These are phyloP conservation scores for Chitala chitala DNA, from an alignment of 2,113 vertebrate species.

Conservation along the genomic window DNA sequence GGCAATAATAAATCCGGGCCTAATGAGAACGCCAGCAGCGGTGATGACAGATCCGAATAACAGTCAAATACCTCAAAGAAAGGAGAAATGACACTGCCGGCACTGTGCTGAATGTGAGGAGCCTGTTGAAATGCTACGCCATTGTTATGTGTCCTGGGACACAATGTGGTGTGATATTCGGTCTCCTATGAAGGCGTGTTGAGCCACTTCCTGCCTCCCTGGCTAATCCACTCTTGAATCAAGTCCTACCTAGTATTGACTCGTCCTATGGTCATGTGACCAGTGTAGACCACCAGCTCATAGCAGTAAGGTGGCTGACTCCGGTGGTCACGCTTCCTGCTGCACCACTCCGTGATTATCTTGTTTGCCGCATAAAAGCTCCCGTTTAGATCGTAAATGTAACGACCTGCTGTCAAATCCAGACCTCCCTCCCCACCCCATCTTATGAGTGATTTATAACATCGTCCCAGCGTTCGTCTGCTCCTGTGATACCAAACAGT, in stretches of 20 bases:
- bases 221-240: not conserved
- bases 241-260: not conserved
- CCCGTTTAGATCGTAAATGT: not conserved
- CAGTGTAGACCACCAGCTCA: not conserved
- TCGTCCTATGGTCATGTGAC: not conserved
- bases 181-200: slow-evolving; percentile 1
- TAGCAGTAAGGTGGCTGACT: not conserved
- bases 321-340: not conserved
- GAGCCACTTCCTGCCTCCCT: slow-evolving; percentile 1
- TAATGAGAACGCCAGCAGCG: not conserved
- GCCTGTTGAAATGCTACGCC: not conserved
- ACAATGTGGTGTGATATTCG: not conserved
- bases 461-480: not conserved
- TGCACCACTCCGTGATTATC: not conserved
- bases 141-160: not conserved
- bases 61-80: not conserved
- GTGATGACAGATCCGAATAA: not conserved
- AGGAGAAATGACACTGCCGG: not conserved
- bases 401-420: not conserved
- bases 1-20: not conserved
- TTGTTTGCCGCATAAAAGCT: not conserved
- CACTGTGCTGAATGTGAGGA: not conserved
- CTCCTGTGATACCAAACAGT: not conserved
- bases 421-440: too few species aligned
- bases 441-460: not conserved